Evolutionary conservation across 2,888 invertebrate genomes (phyloP), one percentile per base, ranked within the genome.

Genomic region (Mesoligia furuncula): DNA sequence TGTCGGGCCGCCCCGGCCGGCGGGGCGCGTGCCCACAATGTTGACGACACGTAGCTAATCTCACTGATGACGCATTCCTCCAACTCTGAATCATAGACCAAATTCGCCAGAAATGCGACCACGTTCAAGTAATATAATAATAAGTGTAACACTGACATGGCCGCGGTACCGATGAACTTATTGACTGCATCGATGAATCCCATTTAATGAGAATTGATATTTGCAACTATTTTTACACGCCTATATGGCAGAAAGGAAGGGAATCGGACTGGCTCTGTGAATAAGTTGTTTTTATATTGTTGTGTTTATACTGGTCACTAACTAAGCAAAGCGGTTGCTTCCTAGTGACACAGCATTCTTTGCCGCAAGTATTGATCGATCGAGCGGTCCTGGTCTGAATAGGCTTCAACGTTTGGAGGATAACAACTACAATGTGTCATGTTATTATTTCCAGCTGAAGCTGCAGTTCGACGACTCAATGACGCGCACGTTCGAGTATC

Each of bases 401-500:
- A 0, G 17, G 15, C 11, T 8, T 15, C 3, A 31, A 31, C 4
- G 72, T 51, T 54, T 51, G 64, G 5, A n/a, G 15, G 7, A 62
- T 20, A 39, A 66, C 27, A 24, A 45, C 2, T 48, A n/a, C 70
- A 17, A 36, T 20, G 17, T 51, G 17, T 64, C 13, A 36, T 76
- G 11, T 74, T 57, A n/a, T 54, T 61, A 36, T 66, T 87, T 97
- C 91, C 98, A 99, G 99, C 96, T 98, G 93, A 98, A 98, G 94
- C 98, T 99, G 91, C 98, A 98, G 91, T 99, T 99, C 96, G 98
- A 99, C 95, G 99, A 99, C 94, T 97, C 98, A 76, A 97, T 98
- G 76, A 99, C 99, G 87, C 98, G 98, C 88, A 98, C 98, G 74
- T 99, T 98, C 96, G 99, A 99, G 97, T 99, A 99, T 95, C 99